Evolutionary conservation across 1,140 invertebrate species (phyloP), one percentile per base, ranked within the genome.

Genomic region (Heliconius eleuchia): DNA sequence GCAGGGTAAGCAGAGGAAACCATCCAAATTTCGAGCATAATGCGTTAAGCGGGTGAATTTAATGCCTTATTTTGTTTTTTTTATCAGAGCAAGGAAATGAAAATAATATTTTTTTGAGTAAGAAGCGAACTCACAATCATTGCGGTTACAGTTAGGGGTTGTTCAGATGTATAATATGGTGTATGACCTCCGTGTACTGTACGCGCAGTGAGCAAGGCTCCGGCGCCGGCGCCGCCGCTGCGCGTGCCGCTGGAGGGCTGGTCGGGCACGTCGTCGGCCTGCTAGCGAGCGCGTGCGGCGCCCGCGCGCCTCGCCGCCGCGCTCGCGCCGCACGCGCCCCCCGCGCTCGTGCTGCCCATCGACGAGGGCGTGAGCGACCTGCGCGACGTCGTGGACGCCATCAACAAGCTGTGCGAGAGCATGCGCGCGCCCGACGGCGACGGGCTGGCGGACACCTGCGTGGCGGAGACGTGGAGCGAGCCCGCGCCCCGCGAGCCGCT

Each of bases 311-410:
- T 52, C 73, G 79, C 39, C 71, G 83, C 57, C 82, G 75, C 85
- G 23, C 86, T 90, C 46, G 82, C 78, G 23, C 87, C 87, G 55
- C 83, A 84, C 74, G 82, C 88, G 72, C 90, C 91, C 84, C 91
- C 90, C 72, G 92, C 27, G 39, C 71, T 81, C 66, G 72, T 86
- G 11, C 83, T 92, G 11, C 92, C 92, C 52, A 92, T 93, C n/a
- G 92, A 94, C 0, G 90, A 90, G 1, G 91, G 91, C 80, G 91
- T 94, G 80, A 92, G 91, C 86, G 92, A 95, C 30, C 86, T 95
- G 18, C 81, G 89, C n/a, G 94, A 95, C 80, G 94, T 95, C 8
- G 92, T 95, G 80, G 94, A 95, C 83, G 94, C 94, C 6, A 94
- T 95, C 77, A 94, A 95, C 80, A 88, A 88, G 76, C 87, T 95